phyloP scores from a whole-genome alignment of 2,113 vertebrate species.

The Phalacrocorax pelagicus region DNA sequence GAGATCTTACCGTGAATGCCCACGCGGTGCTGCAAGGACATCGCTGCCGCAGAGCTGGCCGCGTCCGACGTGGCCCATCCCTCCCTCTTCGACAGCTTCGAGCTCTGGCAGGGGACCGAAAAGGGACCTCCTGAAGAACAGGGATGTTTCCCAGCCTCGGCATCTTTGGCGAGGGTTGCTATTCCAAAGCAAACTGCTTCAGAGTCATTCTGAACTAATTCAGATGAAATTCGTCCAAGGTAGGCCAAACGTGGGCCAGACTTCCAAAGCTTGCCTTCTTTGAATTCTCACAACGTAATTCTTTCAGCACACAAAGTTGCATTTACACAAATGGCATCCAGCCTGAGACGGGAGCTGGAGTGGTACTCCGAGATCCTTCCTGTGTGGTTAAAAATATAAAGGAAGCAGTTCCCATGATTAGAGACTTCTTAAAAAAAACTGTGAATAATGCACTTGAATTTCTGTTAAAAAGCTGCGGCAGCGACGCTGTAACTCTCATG shows the following conservation, averaged over 20 bases:
- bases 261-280: neutral
- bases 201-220: neutral
- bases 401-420: neutral
- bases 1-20: neutral
- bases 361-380: neutral
- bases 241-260: neutral
- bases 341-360: neutral
- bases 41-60: accelerated
- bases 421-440: neutral
- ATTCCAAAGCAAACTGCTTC: neutral
- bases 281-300: neutral
- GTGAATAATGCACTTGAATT: neutral
- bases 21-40: neutral
- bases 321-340: neutral
- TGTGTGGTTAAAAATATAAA: neutral
- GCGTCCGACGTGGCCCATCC: accelerated
- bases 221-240: neutral
- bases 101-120: neutral
- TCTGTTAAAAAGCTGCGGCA: neutral
- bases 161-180: neutral
- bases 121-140: neutral
- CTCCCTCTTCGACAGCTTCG: neutral
- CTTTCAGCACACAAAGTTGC: neutral
- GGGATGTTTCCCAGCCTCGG: neutral
- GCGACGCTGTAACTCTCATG: neutral